These are phyloP conservation scores for Pinctada fucata DNA, from an alignment of 2,888 invertebrate species.

Conservation along the genomic window DNA sequence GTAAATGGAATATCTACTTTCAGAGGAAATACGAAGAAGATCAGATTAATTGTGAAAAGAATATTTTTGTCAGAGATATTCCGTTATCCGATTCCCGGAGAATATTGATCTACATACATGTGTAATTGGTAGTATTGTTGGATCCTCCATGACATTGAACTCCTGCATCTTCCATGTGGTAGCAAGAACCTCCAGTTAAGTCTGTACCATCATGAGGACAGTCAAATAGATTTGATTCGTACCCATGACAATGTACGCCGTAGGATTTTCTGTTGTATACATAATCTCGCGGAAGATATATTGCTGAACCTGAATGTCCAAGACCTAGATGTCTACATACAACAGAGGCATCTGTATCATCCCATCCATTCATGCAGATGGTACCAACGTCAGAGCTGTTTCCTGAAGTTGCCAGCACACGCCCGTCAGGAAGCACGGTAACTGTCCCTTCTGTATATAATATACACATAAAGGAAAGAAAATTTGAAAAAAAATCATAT, in stretches of 20 bases:
- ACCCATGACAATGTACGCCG: conserved; percentile 17
- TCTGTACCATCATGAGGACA: conserved; percentile 11
- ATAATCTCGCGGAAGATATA: conserved; percentile 7
- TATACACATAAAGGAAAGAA: too few species aligned
- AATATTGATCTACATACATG: too few species aligned
- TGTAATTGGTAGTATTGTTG: neutral
- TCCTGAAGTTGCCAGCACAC: neutral
- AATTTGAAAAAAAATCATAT: too few species aligned
- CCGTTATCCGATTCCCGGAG: too few species aligned
- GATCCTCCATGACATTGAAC: neutral
- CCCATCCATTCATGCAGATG: conserved; percentile 19
- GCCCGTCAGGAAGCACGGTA: conserved; percentile 17
- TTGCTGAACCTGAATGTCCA: neutral
- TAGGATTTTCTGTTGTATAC: conserved; percentile 14
- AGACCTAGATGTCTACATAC: conserved; percentile 23
- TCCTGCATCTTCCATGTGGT: conserved; percentile 19
- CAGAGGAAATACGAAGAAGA: too few species aligned
- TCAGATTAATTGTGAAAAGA: too few species aligned
- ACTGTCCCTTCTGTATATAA: too few species aligned
- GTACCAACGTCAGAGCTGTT: conserved; percentile 6
- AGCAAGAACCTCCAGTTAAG: neutral
- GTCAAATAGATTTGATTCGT: conserved; percentile 19
- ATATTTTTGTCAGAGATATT: too few species aligned
- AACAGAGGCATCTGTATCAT: conserved; percentile 19
- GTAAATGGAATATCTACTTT: too few species aligned